Evolutionary conservation across 37 sponge, comb jelly and placozoan species (phyloP).

Genomic region (Cladorhizidae sp.): DNA sequence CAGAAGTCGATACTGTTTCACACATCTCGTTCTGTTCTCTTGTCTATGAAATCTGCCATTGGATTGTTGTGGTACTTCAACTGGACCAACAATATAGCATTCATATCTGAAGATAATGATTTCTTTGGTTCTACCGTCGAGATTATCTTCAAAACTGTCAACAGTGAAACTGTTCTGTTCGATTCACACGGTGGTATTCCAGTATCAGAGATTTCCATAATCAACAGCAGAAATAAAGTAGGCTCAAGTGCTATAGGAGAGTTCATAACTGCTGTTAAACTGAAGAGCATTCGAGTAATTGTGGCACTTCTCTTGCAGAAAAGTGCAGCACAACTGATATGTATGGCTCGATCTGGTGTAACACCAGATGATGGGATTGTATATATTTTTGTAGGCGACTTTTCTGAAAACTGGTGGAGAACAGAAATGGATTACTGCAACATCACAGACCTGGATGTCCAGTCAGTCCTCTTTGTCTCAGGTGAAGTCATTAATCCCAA

Average conservation of each 20-base stretch:
- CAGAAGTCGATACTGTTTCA: not conserved
- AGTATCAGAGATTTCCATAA: not conserved
- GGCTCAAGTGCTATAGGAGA: not conserved
- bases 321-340: slow-evolving; percentile 2
- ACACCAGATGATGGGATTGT: slow-evolving; percentile 22
- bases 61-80: slow-evolving; percentile 3
- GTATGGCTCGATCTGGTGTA: slow-evolving; percentile 1
- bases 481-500: not conserved
- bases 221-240: not conserved
- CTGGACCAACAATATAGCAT: slow-evolving; percentile 16
- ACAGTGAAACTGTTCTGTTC: not conserved
- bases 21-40: not conserved
- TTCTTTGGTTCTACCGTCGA: not conserved
- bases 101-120: slow-evolving; percentile 1
- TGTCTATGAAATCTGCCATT: slow-evolving; percentile 1
- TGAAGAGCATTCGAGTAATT: slow-evolving; percentile 16
- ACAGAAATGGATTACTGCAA: not conserved
- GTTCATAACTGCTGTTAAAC: not conserved
- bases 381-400: slow-evolving; percentile 7
- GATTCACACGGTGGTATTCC: not conserved
- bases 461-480: slow-evolving; percentile 9
- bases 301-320: slow-evolving; percentile 8
- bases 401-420: slow-evolving; percentile 14
- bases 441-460: not conserved
- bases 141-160: not conserved